Conservation (phyloP, 2,888 invertebrate genomes). For the Elegia similella region DNA sequence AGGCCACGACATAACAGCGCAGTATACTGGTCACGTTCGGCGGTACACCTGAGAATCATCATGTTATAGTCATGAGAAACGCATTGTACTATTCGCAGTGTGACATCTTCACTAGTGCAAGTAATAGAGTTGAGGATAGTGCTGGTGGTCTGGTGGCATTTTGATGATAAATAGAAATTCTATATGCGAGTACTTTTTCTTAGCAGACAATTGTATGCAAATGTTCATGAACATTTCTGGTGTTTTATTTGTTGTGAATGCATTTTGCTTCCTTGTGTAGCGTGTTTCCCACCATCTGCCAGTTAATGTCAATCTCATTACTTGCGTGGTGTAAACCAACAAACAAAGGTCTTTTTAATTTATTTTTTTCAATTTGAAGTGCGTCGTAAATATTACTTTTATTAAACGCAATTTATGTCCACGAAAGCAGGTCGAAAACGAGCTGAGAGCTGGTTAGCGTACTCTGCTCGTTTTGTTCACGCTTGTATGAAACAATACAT, state of each 20-base stretch:
- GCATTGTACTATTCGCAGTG: slow-evolving; percentile 1
- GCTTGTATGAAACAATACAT: slow-evolving; percentile 78
- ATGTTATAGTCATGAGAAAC: slow-evolving; percentile 15
- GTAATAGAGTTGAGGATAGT: too few species aligned
- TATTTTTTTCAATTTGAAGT: slow-evolving; percentile 59
- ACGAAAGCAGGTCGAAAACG: slow-evolving; percentile 77
- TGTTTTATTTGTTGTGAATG: too few species aligned
- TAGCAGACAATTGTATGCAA: too few species aligned
- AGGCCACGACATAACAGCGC: slow-evolving; percentile 21
- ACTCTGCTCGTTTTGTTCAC: slow-evolving; percentile 70
- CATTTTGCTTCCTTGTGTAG: too few species aligned
- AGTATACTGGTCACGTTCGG: slow-evolving; percentile 20
- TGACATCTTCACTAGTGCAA: neutral
- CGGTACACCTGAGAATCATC: slow-evolving; percentile 24
- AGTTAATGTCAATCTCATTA: slow-evolving; percentile 3
- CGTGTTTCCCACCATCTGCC: neutral
- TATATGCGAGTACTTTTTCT: too few species aligned
- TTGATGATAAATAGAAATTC: too few species aligned
- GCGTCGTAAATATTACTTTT: slow-evolving; percentile 69
- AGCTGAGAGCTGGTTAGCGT: slow-evolving; percentile 75
- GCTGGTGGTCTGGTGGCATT: too few species aligned
- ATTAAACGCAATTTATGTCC: slow-evolving; percentile 75
- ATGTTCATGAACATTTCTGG: too few species aligned
- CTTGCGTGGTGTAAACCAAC: slow-evolving; percentile 8
- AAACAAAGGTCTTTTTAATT: slow-evolving; percentile 33